These are phyloP conservation scores for Suncus etruscus DNA, from an alignment of 2,113 vertebrate species.

Conservation along the genomic window DNA sequence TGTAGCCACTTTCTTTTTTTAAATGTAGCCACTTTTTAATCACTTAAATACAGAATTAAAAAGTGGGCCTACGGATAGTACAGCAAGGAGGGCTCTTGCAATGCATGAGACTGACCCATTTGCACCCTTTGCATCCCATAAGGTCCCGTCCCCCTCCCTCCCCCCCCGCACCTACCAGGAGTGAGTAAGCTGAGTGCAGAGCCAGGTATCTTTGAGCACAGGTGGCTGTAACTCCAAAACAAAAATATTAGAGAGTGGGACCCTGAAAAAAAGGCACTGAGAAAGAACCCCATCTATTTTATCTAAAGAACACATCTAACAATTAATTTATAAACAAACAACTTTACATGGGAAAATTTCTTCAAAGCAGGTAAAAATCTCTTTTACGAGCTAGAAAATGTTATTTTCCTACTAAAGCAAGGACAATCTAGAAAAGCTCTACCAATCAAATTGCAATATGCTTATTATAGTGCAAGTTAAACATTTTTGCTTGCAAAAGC, in stretches of 20 bases:
- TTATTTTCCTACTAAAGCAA: neutral
- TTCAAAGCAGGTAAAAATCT: neutral
- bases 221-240: too few relatives aligned
- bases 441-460: conserved; percentile 1
- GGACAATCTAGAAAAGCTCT: neutral
- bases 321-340: neutral
- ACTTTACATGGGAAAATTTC: neutral
- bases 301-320: neutral
- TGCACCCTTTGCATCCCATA: too few relatives aligned
- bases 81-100: too few relatives aligned
- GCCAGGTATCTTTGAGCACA: too few relatives aligned
- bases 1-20: neutral
- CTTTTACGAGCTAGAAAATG: neutral
- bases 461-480: neutral
- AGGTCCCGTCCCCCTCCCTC: too few relatives aligned
- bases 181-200: too few relatives aligned
- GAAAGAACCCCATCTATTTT: neutral
- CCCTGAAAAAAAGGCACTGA: neutral
- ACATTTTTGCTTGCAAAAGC: conserved; percentile 1
- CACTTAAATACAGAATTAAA: neutral
- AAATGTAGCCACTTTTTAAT: neutral
- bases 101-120: too few relatives aligned
- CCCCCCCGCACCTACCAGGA: too few relatives aligned
- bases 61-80: too few relatives aligned
- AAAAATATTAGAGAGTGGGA: neutral